phyloP scores from a whole-genome alignment of 2,113 vertebrate genomes.

The Columbina picui region DNA sequence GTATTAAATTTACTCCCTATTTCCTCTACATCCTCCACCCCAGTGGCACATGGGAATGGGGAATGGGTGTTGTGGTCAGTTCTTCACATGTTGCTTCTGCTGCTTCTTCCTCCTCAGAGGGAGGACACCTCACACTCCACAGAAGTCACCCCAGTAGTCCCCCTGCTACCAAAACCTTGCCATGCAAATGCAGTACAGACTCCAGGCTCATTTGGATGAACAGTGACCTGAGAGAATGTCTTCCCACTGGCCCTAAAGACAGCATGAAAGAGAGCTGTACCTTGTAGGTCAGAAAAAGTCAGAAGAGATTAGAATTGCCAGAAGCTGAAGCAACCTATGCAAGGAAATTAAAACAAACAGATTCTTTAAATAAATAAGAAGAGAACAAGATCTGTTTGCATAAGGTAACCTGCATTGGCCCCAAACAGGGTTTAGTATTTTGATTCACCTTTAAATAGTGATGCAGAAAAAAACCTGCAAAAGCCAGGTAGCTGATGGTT shows the following conservation, averaged over 20 bases:
- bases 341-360: conserved; percentile 9
- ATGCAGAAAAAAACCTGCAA: neutral
- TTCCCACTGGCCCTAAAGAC: neutral
- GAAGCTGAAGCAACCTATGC: neutral
- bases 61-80: no score
- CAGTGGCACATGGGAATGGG: no score
- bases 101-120: no score
- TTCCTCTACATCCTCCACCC: no score
- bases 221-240: neutral
- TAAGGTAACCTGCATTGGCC: neutral
- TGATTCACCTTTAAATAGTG: neutral
- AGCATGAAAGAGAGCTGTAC: neutral
- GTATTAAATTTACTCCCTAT: no score
- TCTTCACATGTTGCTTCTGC: no score
- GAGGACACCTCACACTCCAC: no score
- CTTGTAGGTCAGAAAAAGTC: conserved; percentile 22
- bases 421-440: neutral
- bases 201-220: neutral
- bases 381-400: neutral
- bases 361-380: neutral
- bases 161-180: neutral
- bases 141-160: no score
- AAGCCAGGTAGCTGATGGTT: neutral
- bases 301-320: neutral
- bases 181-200: neutral